Base-by-base conservation (phyloP, 1,140 invertebrate species). In the Diorhabda sublineata region DNA sequence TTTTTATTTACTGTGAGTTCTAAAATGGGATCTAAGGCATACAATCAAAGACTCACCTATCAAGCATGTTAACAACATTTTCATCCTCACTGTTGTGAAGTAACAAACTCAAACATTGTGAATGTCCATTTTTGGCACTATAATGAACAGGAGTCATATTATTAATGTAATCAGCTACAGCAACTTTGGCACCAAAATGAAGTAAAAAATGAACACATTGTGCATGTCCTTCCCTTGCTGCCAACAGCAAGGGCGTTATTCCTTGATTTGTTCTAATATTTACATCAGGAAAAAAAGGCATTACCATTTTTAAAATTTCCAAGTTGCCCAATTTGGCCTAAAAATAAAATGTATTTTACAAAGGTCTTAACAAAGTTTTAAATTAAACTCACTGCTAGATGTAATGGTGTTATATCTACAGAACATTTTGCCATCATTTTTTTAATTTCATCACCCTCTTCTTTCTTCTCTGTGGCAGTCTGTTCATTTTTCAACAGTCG, bases 41-140 rank as follows among this genome's bases (percentile, higher is more conserved):
- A 52, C 47, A 52, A 26, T 60, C 2, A 60, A 42, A 60, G 42
- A n/a, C 60, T 70, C 64, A 77, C 71, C 75, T 74, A 45, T 86
- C 84, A 42, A 75, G 74, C 65, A 74, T 75, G 77, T 88, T 83
- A 6, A 87, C 82, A 26, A 86, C 82, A 5, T 81, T 80, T 42
- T 80, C 79, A 73, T 85, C 83, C 62, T 87, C 84, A 7, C 82
- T 79, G 47, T 84, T 84, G 64, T 87, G 81, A 11, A 89, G 72
- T 4, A 89, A 75, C 57, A 87, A 75, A 56, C 78, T 69, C 69
- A 88, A 58, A 79, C 85, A 84, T 66, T 86, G 81, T 3, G 82
- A 77, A 69, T 88, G 85, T n/a, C 88, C 87, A 69, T 86, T 86
- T 71, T 84, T 85, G 2, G 87, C 87, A 42, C 87, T 87, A 43